Evolutionary conservation across 2,113 vertebrate genomes (phyloP), one percentile per base, ranked within the genome.

Genomic region (Romanogobio albipinnatus): DNA sequence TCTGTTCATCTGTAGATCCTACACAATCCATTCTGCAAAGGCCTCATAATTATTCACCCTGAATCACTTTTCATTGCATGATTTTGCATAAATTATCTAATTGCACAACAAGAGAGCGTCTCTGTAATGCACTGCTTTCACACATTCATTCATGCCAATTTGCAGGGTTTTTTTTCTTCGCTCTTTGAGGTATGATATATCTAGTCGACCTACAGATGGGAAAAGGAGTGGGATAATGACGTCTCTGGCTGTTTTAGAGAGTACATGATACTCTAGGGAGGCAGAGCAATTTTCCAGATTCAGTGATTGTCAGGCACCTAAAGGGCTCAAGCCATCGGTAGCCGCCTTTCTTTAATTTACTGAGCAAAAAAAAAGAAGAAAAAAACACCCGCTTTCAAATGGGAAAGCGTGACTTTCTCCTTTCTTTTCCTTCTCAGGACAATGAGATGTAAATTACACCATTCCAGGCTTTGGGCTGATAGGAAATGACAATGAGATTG

Each of bases 361-460:
- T 26, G 33, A 80, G 64, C 10, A 5, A 43, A 70, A 70, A 56
- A 56, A 29, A n/a, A n/a, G n/a, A n/a, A n/a, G n/a, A n/a, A n/a
- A 76, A 11, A 51, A 53, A 22, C 19, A 53, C 24, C 66, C 17
- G 3, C 79, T 88, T 84, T 84, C 39, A 84, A 88, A 88, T 86
- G 75, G 86, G 81, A 88, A 84, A 88, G 85, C 53, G 17, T 88
- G 85, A 76, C 77, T 81, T 88, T 76, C 49, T 64, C 45, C 84
- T 77, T 84, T 81, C 77, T 86, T 88, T 79, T 53, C 75, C 77
- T 77, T 78, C 85, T 88, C 82, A 84, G 85, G 84, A 79, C 84
- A 81, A 88, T 88, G 82, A 88, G 82, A 88, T 88, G 85, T 84
- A 88, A 88, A 88, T 88, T 81, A 83, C 84, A 88, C 66, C 49